Base-by-base conservation (phyloP, 2,797 vertebrate species). In the Masticophis lateralis region DNA sequence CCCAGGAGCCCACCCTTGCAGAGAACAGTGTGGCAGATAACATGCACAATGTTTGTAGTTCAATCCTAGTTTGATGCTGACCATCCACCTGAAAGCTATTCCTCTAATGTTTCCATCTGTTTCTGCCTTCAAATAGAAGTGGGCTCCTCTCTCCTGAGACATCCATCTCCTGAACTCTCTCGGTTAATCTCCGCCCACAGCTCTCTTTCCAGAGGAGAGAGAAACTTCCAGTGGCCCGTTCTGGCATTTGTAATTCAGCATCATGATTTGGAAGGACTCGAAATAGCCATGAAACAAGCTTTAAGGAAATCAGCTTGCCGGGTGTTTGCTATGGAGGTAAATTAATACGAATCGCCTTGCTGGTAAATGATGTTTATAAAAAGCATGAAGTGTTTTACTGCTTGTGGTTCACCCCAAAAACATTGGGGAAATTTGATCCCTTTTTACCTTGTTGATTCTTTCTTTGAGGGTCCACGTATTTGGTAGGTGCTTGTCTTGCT, bases 171-270 rank as follows among this genome's bases (percentile, higher is more conserved):
- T 25, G 99, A 99, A 97, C 98, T 99, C 86, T 99, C 99, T 92
- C 98, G 99, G 92, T 98, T 99, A 94, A 99, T 99, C 97, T 99
- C 99, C 51, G 99, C 99, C 91, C 99, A 99, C 92, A 99, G 99
- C 97, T 99, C 99, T 91, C 99, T 99, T 97, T 99, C 99, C 96
- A 99, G 99, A 96, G 99, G 99, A 94, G 99, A 99, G 97, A 98
- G 99, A 95, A 99, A 99, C 97, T 99, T 99, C 98, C 99, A 99
- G 96, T 99, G 99, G 99, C 99, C 99, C 14, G 99, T 99, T 86
- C 96, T 99, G 96, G 99, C 99, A 93, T 99, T 99, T 97, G 99
- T 99, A 91, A 99, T 99, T 96, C 99, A 99, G 95, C 99, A 99
- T 96, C 99, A 99, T 95, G 99, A 99, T 97, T 97, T 99, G 89